phyloP scores from a whole-genome alignment of 2,113 vertebrate species.

The Hyaena hyaena region DNA sequence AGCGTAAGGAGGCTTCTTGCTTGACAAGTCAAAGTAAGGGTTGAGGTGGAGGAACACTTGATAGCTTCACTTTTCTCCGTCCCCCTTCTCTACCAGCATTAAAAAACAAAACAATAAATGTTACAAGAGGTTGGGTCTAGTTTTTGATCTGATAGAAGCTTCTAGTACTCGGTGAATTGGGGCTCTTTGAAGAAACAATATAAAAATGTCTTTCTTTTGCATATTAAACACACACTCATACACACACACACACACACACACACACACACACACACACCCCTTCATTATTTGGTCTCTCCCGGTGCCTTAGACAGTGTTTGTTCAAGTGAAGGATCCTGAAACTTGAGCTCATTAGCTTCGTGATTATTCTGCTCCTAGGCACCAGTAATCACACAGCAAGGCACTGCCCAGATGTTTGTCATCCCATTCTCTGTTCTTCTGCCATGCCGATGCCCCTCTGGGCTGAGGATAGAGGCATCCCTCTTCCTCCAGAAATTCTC shows the following conservation, averaged over 20 bases:
- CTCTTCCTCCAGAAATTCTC: background rate
- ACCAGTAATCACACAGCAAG: background rate
- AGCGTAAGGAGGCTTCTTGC: background rate
- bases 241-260: background rate
- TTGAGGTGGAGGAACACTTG: background rate
- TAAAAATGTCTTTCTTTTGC: constrained; percentile 17
- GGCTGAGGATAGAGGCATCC: background rate
- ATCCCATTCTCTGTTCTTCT: background rate
- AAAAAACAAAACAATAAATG: background rate
- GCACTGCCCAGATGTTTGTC: background rate
- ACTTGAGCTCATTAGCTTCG: background rate
- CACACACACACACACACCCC: background rate
- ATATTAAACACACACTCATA: background rate
- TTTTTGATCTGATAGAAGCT: background rate
- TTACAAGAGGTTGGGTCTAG: background rate
- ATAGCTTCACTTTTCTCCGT: background rate
- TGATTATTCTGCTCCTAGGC: background rate
- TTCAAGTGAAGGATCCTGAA: background rate
- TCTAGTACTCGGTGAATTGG: background rate
- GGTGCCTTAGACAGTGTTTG: background rate
- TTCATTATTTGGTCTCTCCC: background rate
- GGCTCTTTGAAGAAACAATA: background rate
- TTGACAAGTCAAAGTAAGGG: background rate
- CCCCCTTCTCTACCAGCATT: background rate
- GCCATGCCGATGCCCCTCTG: background rate